Evolutionary conservation across 2,113 vertebrate species (phyloP).

Genomic region (Cinclus mexicanus): DNA sequence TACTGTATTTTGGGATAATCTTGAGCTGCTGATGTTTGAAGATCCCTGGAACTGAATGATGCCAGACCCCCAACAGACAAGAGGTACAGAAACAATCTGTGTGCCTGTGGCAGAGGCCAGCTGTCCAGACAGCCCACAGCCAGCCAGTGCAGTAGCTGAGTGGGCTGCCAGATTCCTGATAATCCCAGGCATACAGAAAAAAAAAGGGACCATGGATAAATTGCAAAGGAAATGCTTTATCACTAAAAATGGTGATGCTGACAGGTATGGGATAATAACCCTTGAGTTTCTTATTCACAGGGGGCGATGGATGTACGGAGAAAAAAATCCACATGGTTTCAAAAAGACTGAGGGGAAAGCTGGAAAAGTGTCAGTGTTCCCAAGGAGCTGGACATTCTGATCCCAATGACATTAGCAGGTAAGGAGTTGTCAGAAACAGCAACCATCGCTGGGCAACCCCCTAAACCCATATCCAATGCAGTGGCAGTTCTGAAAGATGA

Average conservation of each 20-base stretch:
- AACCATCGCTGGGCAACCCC: background rate
- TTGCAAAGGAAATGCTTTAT: background rate
- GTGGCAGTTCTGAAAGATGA: background rate
- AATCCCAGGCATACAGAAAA: background rate
- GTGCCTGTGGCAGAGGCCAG: background rate
- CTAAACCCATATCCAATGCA: background rate
- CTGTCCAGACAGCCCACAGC: background rate
- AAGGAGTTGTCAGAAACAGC: background rate
- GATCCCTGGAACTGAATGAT: accelerated
- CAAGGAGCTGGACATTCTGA: background rate
- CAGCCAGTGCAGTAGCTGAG: background rate
- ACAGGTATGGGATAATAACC: background rate
- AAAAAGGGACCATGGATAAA: background rate
- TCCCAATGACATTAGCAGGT: background rate
- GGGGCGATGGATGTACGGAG: accelerated
- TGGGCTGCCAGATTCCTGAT: background rate
- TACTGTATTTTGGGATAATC: background rate
- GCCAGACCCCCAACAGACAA: background rate
- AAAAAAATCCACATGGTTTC: background rate
- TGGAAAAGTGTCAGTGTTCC: background rate
- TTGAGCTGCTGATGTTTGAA: background rate
- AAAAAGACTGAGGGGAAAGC: background rate
- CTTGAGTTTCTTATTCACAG: background rate
- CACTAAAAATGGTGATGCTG: background rate
- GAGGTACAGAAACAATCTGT: background rate